Base-by-base conservation (phyloP, 2,888 invertebrate genomes). In the Laothoe populi region DNA sequence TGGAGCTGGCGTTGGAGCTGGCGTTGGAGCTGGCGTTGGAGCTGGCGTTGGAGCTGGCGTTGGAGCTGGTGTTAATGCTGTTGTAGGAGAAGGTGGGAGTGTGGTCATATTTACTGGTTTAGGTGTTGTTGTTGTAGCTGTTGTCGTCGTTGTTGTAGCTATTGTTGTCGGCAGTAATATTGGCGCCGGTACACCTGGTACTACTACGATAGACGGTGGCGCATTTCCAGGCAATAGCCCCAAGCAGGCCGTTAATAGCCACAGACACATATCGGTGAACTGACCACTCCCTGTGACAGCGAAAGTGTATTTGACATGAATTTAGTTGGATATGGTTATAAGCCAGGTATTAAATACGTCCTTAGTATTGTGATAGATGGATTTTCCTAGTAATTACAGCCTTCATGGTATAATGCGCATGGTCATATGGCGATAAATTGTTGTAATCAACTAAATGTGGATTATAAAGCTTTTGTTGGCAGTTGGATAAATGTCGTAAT, bases 391-490 rank as follows among this genome's bases (percentile, higher is more conserved):
- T 86, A 83, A 88, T 82, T 81, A 77, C 75, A 90, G 85, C 92
- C 91, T 92, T 92, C 92, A 92, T 91, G 92, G 84, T 86, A 68
- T 84, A 82, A 85, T 90, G 88, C 84, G 78, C 84, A 75, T 84
- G 81, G 80, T 81, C 81, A 82, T 53, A 78, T 76, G 78, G 87
- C 85, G 86, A 85, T 81, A 90, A 90, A 92, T 91, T 90, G 85
- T 84, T 79, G 88, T 88, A 90, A 92, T 90, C 86, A 88, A 76
- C 83, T 77, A 84, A 84, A 87, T 83, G 83, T 82, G 82, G 82
- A 85, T 88, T 82, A 86, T 83, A 84, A 86, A 88, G 86, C 83
- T 77, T 75, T 78, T 74, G 77, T 75, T 72, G 70, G 61, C 58
- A 66, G 60, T 42, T 42, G 31, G 40, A 26, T 73, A 76, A 72